phyloP scores from a whole-genome alignment of 2,888 invertebrate species.

The Platycheirus albimanus region DNA sequence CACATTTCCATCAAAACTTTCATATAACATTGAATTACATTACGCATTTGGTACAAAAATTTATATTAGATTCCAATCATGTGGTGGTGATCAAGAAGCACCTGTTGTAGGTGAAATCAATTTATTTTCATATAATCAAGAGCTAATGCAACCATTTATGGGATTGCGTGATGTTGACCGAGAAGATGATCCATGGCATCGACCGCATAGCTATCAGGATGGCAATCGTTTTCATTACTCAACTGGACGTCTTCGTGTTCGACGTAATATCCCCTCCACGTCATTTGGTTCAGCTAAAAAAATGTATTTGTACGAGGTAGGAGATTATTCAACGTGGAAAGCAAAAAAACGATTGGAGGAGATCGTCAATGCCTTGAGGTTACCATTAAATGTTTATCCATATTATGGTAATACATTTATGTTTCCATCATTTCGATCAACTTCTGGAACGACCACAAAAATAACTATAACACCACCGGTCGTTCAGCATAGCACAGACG shows the following conservation, averaged over 20 bases:
- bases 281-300: slow-evolving; percentile 37
- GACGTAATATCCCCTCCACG: slow-evolving; percentile 37
- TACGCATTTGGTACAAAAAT: too few relatives aligned
- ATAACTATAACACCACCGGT: slow-evolving; percentile 64
- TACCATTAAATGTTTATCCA: slow-evolving; percentile 21
- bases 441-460: slow-evolving; percentile 21
- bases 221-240: slow-evolving; percentile 41
- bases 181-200: slow-evolving; percentile 79
- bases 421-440: slow-evolving; percentile 25
- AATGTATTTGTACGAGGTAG: slow-evolving; percentile 66
- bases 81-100: background rate
- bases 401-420: slow-evolving; percentile 6
- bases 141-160: slow-evolving; percentile 79
- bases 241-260: slow-evolving; percentile 49
- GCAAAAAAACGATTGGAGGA: slow-evolving; percentile 28
- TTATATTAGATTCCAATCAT: slow-evolving; percentile 39
- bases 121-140: slow-evolving; percentile 63
- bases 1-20: background rate
- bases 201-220: slow-evolving; percentile 54
- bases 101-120: slow-evolving; percentile 52
- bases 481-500: slow-evolving; percentile 13
- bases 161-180: slow-evolving; percentile 76
- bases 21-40: too few relatives aligned
- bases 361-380: slow-evolving; percentile 5
- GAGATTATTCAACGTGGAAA: slow-evolving; percentile 31